These are phyloP conservation scores for Propithecus coquereli DNA, from an alignment of 2,113 vertebrate genomes.

Conservation along the genomic window DNA sequence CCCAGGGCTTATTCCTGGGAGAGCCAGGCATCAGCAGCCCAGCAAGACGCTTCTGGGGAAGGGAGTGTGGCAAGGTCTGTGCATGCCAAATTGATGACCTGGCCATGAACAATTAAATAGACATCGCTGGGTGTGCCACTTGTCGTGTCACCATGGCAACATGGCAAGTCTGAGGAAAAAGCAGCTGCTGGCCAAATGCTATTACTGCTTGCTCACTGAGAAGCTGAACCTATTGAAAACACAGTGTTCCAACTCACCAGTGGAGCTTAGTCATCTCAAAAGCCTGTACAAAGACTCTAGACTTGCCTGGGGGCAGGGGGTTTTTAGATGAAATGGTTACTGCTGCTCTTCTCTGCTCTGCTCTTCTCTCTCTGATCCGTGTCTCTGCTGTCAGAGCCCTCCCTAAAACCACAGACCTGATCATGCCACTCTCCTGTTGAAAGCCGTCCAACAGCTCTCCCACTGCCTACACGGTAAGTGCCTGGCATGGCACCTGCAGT, in stretches of 20 bases:
- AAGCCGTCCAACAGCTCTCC: neutral
- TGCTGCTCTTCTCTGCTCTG: neutral
- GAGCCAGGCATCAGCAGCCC: neutral
- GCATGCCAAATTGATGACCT: neutral
- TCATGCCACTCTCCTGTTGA: neutral
- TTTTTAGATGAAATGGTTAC: neutral
- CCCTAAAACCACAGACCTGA: neutral
- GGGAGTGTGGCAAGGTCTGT: neutral
- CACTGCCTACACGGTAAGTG: neutral
- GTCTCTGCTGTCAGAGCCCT: neutral
- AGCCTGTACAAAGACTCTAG: neutral
- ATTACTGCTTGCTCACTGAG: neutral
- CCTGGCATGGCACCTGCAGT: too few species aligned
- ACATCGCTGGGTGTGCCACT: neutral
- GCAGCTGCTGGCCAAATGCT: neutral
- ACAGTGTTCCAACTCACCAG: neutral
- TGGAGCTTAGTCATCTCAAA: neutral
- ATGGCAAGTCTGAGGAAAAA: neutral
- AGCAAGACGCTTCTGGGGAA: neutral
- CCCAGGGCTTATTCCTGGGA: neutral
- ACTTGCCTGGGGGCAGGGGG: neutral
- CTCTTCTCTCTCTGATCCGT: neutral
- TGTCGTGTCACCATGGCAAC: slow-evolving; percentile 18
- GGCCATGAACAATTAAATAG: neutral
- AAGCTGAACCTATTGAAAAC: neutral